phyloP scores from a whole-genome alignment of 2,797 vertebrate species.

The Enteromius fasciolatus region DNA sequence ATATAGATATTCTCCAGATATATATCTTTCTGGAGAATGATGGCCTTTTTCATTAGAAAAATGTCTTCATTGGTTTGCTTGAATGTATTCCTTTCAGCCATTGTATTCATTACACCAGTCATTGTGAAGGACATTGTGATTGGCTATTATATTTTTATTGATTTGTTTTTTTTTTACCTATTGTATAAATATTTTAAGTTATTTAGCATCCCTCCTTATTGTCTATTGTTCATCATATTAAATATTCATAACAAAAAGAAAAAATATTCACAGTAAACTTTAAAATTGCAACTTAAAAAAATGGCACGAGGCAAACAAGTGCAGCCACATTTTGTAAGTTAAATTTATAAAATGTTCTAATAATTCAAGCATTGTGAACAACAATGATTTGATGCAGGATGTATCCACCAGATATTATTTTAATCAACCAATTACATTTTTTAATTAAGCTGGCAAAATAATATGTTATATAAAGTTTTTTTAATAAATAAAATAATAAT shows the following conservation, averaged over 20 bases:
- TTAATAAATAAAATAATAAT: background rate
- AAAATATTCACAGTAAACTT: background rate
- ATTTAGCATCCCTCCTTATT: background rate
- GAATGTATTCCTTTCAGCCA: background rate
- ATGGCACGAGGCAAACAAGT: background rate
- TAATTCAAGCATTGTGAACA: background rate
- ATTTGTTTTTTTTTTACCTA: background rate
- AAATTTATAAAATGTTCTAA: background rate
- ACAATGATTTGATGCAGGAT: background rate
- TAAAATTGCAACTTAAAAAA: background rate
- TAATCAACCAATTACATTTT: background rate
- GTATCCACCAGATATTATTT: background rate
- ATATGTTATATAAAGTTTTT: background rate
- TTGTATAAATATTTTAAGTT: background rate
- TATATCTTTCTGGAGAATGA: background rate
- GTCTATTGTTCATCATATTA: background rate
- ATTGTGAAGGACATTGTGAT: background rate
- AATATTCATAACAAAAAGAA: background rate
- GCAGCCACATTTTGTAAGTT: background rate
- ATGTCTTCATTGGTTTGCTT: background rate
- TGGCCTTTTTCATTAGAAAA: background rate
- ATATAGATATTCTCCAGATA: too few species aligned
- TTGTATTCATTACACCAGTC: background rate
- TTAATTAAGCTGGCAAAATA: background rate
- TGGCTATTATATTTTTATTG: background rate